Percentiles rank a stretch among this genome's conserved stretches.
phyloP scores from a whole-genome alignment of 2,797 vertebrate species.

The Falco naumanni region DNA sequence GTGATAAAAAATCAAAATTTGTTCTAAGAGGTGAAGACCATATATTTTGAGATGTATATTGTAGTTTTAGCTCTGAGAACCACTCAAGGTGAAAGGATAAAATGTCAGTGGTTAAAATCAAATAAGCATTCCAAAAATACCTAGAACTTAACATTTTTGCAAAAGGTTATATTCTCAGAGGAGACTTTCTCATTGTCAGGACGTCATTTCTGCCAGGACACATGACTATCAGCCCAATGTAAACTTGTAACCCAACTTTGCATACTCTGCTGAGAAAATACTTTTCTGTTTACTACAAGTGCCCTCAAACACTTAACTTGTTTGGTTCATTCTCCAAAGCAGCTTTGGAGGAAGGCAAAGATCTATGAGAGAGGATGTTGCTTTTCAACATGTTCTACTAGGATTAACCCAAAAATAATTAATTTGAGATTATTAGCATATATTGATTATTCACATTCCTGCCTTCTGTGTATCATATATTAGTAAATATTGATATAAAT shows the following conservation, averaged over 20 bases:
- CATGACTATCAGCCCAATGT: neutral
- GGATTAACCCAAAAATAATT: neutral
- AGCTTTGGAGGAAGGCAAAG: neutral
- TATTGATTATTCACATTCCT: neutral
- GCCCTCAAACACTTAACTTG: neutral
- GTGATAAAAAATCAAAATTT: neutral
- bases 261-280: neutral
- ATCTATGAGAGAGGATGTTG: neutral
- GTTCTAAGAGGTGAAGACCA: neutral
- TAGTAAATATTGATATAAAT: neutral
- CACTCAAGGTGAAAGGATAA: accelerated
- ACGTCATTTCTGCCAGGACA: neutral
- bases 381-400: neutral
- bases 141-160: neutral
- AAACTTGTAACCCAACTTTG: neutral
- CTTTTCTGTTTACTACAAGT: neutral
- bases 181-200: neutral
- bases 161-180: neutral
- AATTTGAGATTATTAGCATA: neutral
- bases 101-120: neutral
- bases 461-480: neutral
- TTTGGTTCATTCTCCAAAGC: neutral
- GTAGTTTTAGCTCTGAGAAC: neutral
- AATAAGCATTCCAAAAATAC: neutral
- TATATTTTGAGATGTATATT: neutral